A percentile compares a stretch with the other conserved stretches of the same genome.
phyloP scores from a whole-genome alignment of 2,888 invertebrate species.

The Carcina quercana region DNA sequence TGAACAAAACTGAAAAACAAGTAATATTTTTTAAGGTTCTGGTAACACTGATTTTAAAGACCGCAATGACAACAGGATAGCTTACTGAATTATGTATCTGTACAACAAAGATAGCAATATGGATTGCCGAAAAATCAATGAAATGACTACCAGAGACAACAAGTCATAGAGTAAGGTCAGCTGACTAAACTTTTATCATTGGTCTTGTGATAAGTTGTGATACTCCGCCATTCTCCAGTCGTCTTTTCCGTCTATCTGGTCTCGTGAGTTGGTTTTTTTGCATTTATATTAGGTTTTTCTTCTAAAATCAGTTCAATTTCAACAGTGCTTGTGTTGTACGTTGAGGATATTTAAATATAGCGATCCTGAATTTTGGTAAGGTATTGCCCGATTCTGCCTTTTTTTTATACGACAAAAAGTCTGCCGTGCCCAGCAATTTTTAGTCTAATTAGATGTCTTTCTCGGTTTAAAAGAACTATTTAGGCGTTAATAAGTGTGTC shows the following conservation, averaged over 20 bases:
- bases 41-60: not conserved
- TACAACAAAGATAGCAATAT: not conserved
- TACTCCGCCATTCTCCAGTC: conserved; percentile 71
- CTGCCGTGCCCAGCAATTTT: no score
- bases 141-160: conserved; percentile 40
- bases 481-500: no score
- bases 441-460: no score
- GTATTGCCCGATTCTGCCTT: conserved; percentile 34
- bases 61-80: conserved; percentile 9
- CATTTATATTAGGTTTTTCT: conserved; percentile 28
- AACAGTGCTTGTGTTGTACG: conserved; percentile 41
- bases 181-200: conserved; percentile 72
- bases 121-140: conserved; percentile 42
- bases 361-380: conserved; percentile 35
- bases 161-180: conserved; percentile 63
- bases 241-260: conserved; percentile 67
- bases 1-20: no score
- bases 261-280: conserved; percentile 62
- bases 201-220: conserved; percentile 73
- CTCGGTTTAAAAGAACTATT: no score
- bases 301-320: conserved; percentile 24
- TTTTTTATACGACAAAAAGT: no score
- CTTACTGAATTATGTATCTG: not conserved
- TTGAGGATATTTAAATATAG: conserved; percentile 29
- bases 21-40: no score